Evolutionary conservation across 1,140 invertebrate species (phyloP).

Genomic region (Solen grandis): DNA sequence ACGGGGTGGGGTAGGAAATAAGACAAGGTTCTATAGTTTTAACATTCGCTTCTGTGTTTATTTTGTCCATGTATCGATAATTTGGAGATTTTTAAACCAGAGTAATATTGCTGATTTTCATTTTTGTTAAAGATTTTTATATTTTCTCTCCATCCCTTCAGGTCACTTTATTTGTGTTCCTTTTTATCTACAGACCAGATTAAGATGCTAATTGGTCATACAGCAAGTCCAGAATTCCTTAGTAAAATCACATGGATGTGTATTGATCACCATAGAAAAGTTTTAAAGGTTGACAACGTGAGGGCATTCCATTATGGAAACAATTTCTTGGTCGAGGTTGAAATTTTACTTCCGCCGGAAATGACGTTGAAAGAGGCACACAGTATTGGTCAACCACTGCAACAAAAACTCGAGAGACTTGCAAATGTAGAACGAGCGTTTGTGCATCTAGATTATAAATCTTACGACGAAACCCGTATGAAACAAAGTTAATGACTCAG

Average conservation of each 20-base stretch:
- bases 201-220: constrained; percentile 76
- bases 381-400: constrained; percentile 81
- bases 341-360: constrained; percentile 78
- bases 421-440: constrained; percentile 82
- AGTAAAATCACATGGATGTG: constrained; percentile 78
- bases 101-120: no score
- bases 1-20: constrained; percentile 66
- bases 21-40: no score
- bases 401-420: constrained; percentile 80
- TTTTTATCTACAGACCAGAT: constrained; percentile 73
- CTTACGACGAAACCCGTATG: constrained; percentile 42
- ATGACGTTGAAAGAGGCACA: constrained; percentile 80
- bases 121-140: no score
- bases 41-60: no score
- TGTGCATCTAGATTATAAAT: constrained; percentile 82
- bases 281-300: constrained; percentile 81
- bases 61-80: no score
- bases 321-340: constrained; percentile 80
- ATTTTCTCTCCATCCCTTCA: no score
- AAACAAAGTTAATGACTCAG: no score
- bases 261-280: constrained; percentile 78
- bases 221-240: constrained; percentile 76
- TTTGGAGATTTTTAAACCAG: no score
- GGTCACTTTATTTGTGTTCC: neutral
- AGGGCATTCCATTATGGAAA: constrained; percentile 82